These are phyloP conservation scores for Netelia fuscicornis DNA, from an alignment of 2,888 invertebrate species.

Conservation along the genomic window DNA sequence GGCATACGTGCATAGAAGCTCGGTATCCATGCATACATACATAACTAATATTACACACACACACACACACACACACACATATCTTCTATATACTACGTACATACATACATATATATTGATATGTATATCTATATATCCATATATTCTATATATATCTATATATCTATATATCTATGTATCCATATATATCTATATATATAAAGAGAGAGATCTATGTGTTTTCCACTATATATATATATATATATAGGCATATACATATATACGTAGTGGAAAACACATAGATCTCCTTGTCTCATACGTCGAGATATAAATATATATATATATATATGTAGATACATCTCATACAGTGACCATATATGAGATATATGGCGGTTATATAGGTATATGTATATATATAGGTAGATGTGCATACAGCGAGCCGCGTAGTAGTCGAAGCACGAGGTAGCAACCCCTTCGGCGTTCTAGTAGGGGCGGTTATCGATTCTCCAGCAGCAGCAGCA, in stretches of 20 bases:
- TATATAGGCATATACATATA: neutral
- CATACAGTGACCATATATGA: neutral
- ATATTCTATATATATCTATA: too few species aligned
- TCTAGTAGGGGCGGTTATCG: constrained; percentile 80
- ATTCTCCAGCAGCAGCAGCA: constrained; percentile 78
- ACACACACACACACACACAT: neutral
- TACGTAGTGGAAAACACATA: too few species aligned
- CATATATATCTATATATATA: too few species aligned
- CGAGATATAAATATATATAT: neutral
- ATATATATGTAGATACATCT: neutral
- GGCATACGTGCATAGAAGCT: constrained; percentile 11
- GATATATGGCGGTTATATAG: neutral
- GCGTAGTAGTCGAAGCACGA: constrained; percentile 64
- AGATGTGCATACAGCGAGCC: constrained; percentile 38
- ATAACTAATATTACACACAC: constrained; percentile 5
- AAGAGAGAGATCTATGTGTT: too few species aligned
- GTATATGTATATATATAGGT: neutral
- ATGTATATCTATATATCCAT: too few species aligned
- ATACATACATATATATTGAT: too few species aligned
- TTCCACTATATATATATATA: too few species aligned
- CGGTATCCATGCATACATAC: constrained; percentile 18
- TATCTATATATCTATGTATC: too few species aligned
- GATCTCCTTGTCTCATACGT: neutral
- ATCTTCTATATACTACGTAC: too few species aligned
- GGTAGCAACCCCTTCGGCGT: constrained; percentile 78